A percentile compares a stretch with the other conserved stretches of the same genome.
Evolutionary conservation across 2,797 vertebrate species (phyloP).

Genomic region (Melanotaenia boesemani): DNA sequence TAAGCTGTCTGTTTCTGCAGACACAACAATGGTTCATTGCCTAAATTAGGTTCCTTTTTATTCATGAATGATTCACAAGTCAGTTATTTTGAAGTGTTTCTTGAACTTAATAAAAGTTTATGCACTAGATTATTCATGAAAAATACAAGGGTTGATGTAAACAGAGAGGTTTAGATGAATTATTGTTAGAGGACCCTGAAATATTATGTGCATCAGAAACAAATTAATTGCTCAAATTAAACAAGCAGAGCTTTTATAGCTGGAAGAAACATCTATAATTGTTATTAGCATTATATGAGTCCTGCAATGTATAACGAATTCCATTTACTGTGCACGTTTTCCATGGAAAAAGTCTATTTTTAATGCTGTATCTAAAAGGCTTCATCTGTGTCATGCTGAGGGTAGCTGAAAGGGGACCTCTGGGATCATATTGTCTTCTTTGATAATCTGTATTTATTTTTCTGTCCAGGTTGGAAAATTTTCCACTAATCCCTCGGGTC

Average conservation of each 20-base stretch:
- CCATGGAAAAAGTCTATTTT: slow-evolving; percentile 12
- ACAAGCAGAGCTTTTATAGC: slow-evolving; percentile 18
- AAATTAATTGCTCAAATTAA: slow-evolving; percentile 22
- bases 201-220: slow-evolving; percentile 4
- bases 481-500: slow-evolving; percentile 68
- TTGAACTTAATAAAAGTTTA: not conserved
- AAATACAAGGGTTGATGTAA: not conserved
- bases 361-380: slow-evolving; percentile 50
- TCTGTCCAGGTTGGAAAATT: slow-evolving; percentile 81
- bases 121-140: not conserved
- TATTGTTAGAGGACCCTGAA: not conserved
- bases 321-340: slow-evolving; percentile 18
- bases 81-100: not conserved
- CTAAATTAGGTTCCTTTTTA: not conserved
- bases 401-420: slow-evolving; percentile 46
- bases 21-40: not conserved
- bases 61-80: not conserved
- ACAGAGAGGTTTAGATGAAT: not conserved
- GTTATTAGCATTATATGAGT: not conserved
- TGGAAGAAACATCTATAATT: slow-evolving; percentile 15
- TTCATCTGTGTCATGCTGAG: slow-evolving; percentile 63
- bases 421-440: slow-evolving; percentile 73
- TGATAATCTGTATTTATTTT: slow-evolving; percentile 85
- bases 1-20: not conserved
- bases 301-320: not conserved